Percentiles rank a stretch among this genome's conserved stretches.
Conservation (phyloP, 1,140 invertebrate species). For the Meloidogyne floridensis region DNA sequence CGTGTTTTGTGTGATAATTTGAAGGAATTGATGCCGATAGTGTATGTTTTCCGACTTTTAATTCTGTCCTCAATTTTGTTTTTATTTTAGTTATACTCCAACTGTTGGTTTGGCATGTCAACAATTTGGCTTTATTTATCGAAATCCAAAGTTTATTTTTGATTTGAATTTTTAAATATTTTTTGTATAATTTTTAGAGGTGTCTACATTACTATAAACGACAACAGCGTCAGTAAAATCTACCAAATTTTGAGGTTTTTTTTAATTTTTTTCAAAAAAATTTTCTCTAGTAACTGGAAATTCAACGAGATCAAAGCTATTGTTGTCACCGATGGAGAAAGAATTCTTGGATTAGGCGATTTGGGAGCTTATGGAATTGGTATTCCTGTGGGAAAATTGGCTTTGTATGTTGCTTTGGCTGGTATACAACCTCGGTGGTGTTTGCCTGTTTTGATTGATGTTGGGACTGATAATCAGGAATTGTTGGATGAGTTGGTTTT, state of each 20-base stretch:
- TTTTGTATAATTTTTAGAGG: constrained; percentile 68
- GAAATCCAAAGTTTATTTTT: constrained; percentile 76
- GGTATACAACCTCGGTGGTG: constrained; percentile 90
- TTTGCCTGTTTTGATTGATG: constrained; percentile 86
- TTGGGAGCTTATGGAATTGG: constrained; percentile 92
- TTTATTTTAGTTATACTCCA: constrained; percentile 68
- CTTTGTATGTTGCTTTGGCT: constrained; percentile 86
- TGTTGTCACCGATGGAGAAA: constrained; percentile 90
- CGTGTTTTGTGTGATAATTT: constrained; percentile 87
- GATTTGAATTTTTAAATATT: neutral
- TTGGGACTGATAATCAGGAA: constrained; percentile 86
- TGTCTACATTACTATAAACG: constrained; percentile 92
- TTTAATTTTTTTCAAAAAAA: neutral
- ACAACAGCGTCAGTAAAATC: constrained; percentile 78
- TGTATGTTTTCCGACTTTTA: neutral
- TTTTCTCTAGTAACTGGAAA: constrained; percentile 26
- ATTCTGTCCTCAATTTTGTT: constrained; percentile 4
- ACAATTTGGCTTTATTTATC: constrained; percentile 90
- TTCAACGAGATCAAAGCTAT: constrained; percentile 72
- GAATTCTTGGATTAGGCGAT: constrained; percentile 90
- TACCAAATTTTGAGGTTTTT: constrained; percentile 68
- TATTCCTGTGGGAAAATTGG: constrained; percentile 74
- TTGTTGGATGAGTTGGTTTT: constrained; percentile 76
- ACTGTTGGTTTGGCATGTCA: constrained; percentile 95
- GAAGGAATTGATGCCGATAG: constrained; percentile 83